These are phyloP conservation scores for Phaetusa simplex DNA, from an alignment of 2,113 vertebrate genomes.

Conservation along the genomic window DNA sequence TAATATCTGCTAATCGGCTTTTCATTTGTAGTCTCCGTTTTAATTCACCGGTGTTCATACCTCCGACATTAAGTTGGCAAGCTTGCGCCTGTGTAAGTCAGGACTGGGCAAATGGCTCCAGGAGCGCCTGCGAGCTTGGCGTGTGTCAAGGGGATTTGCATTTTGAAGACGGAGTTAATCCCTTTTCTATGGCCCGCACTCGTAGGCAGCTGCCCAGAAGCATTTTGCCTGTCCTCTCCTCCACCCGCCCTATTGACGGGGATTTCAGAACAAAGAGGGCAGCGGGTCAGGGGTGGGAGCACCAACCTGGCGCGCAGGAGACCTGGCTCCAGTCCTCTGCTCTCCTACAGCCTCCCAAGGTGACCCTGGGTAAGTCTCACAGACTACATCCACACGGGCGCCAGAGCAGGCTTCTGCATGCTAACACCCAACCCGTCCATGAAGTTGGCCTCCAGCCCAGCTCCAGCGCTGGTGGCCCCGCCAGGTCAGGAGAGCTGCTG, in stretches of 20 bases:
- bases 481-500: not conserved
- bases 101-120: not conserved
- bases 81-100: not conserved
- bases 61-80: slow-evolving; percentile 15
- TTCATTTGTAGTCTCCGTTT: not conserved
- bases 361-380: not conserved
- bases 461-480: not conserved
- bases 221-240: not conserved
- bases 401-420: not conserved
- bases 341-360: not conserved
- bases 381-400: not conserved
- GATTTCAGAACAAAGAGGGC: slow-evolving; percentile 21
- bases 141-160: slow-evolving; percentile 58
- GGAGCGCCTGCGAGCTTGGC: not conserved
- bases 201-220: slow-evolving; percentile 27
- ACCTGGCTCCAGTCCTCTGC: not conserved
- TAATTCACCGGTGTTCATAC: not conserved
- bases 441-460: not conserved
- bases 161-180: slow-evolving; percentile 43
- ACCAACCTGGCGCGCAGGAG: fast-evolving
- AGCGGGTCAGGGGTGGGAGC: not conserved
- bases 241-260: not conserved
- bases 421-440: not conserved
- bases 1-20: slow-evolving; percentile 47
- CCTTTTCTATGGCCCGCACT: slow-evolving; percentile 26